Conservation (phyloP, 2,797 vertebrate species). For the Hemitrygon akajei region DNA sequence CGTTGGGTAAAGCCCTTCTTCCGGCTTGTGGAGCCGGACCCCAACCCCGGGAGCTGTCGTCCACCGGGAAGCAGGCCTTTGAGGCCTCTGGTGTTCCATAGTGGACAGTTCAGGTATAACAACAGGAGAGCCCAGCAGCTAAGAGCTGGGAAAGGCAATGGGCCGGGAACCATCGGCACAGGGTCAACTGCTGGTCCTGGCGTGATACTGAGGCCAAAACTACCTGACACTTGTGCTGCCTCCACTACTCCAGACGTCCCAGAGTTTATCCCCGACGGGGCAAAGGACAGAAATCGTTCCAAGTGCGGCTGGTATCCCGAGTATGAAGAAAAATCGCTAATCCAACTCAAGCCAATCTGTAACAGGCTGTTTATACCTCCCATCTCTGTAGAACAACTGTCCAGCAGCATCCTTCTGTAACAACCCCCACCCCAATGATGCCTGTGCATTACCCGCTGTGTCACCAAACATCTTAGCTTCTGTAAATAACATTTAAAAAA, state of each 20-base stretch:
- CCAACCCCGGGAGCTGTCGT: too few species aligned
- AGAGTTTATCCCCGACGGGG: not conserved
- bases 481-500: too few species aligned
- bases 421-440: not conserved
- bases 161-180: not conserved
- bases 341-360: not conserved
- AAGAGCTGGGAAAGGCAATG: not conserved
- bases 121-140: not conserved
- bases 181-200: too few species aligned
- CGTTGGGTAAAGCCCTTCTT: slow-evolving; percentile 49
- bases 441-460: too few species aligned
- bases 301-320: not conserved
- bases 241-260: not conserved
- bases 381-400: not conserved
- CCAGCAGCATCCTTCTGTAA: not conserved
- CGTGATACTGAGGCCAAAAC: not conserved
- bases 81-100: not conserved
- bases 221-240: not conserved
- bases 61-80: not conserved
- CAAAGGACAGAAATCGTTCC: not conserved
- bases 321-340: not conserved
- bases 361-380: not conserved
- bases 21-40: slow-evolving; percentile 50
- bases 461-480: too few species aligned
- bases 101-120: not conserved